Evolutionary conservation across 2,113 vertebrate species (phyloP).

Genomic region (Gymnogyps californianus): DNA sequence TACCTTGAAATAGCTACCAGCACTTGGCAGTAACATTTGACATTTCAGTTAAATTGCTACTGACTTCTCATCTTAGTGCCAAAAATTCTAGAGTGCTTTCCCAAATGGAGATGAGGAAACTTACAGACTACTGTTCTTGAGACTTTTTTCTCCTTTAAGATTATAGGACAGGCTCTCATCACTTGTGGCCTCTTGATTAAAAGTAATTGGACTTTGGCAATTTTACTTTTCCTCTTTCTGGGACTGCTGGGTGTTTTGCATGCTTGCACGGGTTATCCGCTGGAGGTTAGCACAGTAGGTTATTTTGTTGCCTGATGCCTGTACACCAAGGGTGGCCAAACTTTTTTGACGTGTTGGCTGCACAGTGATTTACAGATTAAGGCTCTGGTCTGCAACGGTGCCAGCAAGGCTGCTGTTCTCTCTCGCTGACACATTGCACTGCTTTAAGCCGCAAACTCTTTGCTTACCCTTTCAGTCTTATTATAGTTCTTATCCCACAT

Average conservation of each 20-base stretch:
- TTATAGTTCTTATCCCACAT: constrained; percentile 65
- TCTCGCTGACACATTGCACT: constrained; percentile 30
- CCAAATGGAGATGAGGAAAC: constrained; percentile 59
- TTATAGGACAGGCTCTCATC: constrained; percentile 64
- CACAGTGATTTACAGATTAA: constrained; percentile 69
- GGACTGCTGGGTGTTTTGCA: constrained; percentile 12
- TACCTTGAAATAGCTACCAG: constrained; percentile 70
- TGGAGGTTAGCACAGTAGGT: constrained; percentile 59
- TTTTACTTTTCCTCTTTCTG: constrained; percentile 27
- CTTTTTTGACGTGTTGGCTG: constrained; percentile 54
- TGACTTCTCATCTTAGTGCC: constrained; percentile 66
- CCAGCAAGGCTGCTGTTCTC: constrained; percentile 65
- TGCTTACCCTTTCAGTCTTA: constrained; percentile 64
- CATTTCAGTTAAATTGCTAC: constrained; percentile 72
- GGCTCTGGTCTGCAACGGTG: constrained; percentile 48
- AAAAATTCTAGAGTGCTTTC: constrained; percentile 58
- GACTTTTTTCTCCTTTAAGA: constrained; percentile 45
- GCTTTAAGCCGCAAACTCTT: constrained; percentile 42
- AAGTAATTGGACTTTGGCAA: constrained; percentile 62
- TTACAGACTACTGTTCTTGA: constrained; percentile 42
- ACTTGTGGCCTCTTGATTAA: constrained; percentile 67
- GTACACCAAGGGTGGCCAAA: constrained; percentile 66
- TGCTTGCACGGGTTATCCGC: constrained; percentile 39
- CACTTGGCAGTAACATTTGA: constrained; percentile 59
- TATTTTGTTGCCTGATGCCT: constrained; percentile 65